These are phyloP conservation scores for Xiphophorus maculatus DNA, from an alignment of 2,113 vertebrate species.

Conservation along the genomic window DNA sequence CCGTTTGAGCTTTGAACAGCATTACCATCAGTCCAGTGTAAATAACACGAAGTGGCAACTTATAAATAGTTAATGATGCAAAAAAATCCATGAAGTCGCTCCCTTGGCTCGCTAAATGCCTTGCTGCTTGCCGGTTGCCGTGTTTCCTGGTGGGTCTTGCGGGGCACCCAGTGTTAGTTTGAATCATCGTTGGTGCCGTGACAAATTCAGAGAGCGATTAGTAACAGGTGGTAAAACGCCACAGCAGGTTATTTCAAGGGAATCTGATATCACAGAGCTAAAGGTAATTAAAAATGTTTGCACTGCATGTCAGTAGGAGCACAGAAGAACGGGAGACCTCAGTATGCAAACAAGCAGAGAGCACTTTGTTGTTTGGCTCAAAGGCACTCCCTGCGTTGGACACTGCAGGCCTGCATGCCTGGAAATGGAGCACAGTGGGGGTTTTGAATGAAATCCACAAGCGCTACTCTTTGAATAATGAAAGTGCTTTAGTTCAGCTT, in stretches of 20 bases:
- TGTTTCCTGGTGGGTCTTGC: constrained; percentile 68
- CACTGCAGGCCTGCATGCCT: constrained; percentile 44
- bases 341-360: constrained; percentile 17
- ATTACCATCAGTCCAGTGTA: constrained; percentile 87
- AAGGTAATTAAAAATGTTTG: constrained; percentile 63
- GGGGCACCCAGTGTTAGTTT: constrained; percentile 65
- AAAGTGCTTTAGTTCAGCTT: constrained; percentile 37
- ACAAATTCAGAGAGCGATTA: constrained; percentile 73
- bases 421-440: constrained; percentile 53
- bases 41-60: constrained; percentile 93
- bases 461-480: constrained; percentile 56
- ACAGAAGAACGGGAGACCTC: constrained; percentile 46
- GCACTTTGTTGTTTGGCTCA: constrained; percentile 59
- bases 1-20: constrained; percentile 82
- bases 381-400: constrained; percentile 52
- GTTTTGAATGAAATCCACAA: constrained; percentile 47
- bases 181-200: constrained; percentile 67
- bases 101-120: constrained; percentile 52
- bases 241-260: constrained; percentile 62
- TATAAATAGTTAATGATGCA: constrained; percentile 91
- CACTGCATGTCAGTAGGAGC: constrained; percentile 48
- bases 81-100: constrained; percentile 82
- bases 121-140: constrained; percentile 43
- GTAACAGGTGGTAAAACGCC: constrained; percentile 81
- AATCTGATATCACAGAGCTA: constrained; percentile 60